phyloP scores from a whole-genome alignment of 2,797 vertebrate genomes.

The Galago senegalensis region DNA sequence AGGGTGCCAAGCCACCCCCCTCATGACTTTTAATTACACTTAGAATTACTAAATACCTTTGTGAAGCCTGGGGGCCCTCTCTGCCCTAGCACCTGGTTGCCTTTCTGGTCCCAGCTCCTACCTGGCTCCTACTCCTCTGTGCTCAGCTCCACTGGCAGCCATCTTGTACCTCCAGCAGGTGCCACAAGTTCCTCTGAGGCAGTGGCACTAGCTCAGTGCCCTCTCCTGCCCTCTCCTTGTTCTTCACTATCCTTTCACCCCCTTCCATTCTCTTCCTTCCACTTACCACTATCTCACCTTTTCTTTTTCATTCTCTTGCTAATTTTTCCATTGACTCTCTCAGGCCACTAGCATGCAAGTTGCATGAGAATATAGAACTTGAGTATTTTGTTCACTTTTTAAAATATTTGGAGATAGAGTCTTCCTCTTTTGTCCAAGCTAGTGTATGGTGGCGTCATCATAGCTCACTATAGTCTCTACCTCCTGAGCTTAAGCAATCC shows the following conservation, averaged over 20 bases:
- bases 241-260: accelerated
- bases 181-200: background rate
- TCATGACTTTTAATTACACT: background rate
- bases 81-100: accelerated
- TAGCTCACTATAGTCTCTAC: too few relatives aligned
- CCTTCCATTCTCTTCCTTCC: background rate
- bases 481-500: too few relatives aligned
- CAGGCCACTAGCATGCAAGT: background rate
- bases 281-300: accelerated
- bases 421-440: too few relatives aligned
- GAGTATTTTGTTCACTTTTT: background rate
- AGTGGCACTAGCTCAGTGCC: background rate
- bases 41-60: background rate
- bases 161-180: background rate
- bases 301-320: background rate
- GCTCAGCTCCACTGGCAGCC: background rate
- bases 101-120: background rate
- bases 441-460: too few relatives aligned
- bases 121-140: accelerated
- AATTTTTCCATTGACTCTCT: background rate
- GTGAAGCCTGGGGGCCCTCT: too few relatives aligned
- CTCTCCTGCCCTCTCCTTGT: too few relatives aligned
- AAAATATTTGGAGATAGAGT: too few relatives aligned
- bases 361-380: too few relatives aligned
- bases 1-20: too few relatives aligned